These are phyloP conservation scores for Triplophysa rosa DNA, from an alignment of 2,113 vertebrate species.

Conservation along the genomic window DNA sequence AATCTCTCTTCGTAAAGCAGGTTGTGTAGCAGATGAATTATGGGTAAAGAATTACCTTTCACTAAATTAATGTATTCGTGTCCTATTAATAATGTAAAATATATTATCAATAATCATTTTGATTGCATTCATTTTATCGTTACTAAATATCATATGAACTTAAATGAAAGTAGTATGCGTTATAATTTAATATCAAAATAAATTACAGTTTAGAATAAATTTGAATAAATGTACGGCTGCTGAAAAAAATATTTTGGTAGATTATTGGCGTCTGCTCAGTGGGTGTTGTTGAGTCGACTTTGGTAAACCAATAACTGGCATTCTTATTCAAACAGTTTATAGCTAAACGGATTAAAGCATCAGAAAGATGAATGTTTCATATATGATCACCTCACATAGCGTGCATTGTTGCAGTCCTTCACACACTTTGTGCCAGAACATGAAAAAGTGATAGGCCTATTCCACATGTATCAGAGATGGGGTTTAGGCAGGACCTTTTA, in stretches of 20 bases:
- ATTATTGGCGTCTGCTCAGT: conserved; percentile 21
- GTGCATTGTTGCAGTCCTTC: conserved; percentile 32
- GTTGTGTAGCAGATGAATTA: too few species aligned
- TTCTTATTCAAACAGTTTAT: conserved; percentile 69
- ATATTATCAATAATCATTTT: too few species aligned
- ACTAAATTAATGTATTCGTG: too few species aligned
- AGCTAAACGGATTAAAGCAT: conserved; percentile 71
- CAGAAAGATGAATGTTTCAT: conserved; percentile 69
- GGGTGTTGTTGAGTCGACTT: conserved; percentile 5
- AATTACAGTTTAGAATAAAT: too few species aligned
- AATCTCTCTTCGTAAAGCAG: not conserved
- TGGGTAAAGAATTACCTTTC: not conserved
- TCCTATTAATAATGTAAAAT: too few species aligned
- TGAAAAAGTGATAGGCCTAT: not conserved
- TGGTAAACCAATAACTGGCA: conserved; percentile 58
- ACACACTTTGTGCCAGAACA: not conserved
- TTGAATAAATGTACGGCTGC: not conserved
- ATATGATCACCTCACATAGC: conserved; percentile 60
- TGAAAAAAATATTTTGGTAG: not conserved
- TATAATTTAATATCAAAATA: too few species aligned
- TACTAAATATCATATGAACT: too few species aligned
- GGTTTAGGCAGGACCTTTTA: too few species aligned
- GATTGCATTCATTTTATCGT: too few species aligned
- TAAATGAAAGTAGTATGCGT: too few species aligned
- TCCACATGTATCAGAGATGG: too few species aligned